These are phyloP conservation scores for Tetragonula carbonaria DNA, from an alignment of 2,888 invertebrate genomes.

Conservation along the genomic window DNA sequence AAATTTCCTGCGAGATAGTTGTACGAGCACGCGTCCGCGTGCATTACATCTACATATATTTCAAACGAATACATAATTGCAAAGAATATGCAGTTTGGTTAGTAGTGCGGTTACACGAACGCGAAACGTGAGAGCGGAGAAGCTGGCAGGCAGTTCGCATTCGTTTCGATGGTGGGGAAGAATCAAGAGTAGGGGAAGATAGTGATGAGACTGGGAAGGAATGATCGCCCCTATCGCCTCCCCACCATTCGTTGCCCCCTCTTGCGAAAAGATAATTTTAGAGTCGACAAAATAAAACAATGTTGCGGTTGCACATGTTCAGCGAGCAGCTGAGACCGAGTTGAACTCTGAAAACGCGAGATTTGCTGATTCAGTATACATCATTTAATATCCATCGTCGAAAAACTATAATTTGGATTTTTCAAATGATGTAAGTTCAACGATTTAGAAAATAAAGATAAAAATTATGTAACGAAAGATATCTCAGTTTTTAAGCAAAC, in stretches of 20 bases:
- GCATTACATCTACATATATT: constrained; percentile 24
- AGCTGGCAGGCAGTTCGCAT: constrained; percentile 30
- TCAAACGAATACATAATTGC: constrained; percentile 59
- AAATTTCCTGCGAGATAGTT: constrained; percentile 33
- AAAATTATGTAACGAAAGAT: neutral
- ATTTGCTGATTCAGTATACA: neutral
- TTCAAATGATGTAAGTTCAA: neutral
- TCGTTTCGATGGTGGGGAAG: constrained; percentile 3
- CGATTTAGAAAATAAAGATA: neutral
- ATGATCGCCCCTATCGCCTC: constrained; percentile 34
- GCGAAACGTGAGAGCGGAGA: constrained; percentile 26
- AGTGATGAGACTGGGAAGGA: constrained; percentile 28
- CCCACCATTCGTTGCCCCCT: constrained; percentile 21
- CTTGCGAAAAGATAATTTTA: constrained; percentile 64
- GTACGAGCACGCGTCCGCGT: constrained; percentile 13
- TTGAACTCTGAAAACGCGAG: constrained; percentile 18
- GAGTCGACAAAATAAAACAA: constrained; percentile 66
- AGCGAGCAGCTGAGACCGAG: constrained; percentile 15
- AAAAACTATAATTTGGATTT: neutral
- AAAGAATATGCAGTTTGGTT: constrained; percentile 40
- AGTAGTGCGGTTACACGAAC: constrained; percentile 2
- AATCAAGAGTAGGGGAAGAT: constrained; percentile 22
- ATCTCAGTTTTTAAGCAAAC: neutral
- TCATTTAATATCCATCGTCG: too few relatives aligned
- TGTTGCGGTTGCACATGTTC: constrained; percentile 54